Evolutionary conservation across 2,797 vertebrate genomes (phyloP), one percentile per base, ranked within the genome.

Genomic region (Botia kubotai): DNA sequence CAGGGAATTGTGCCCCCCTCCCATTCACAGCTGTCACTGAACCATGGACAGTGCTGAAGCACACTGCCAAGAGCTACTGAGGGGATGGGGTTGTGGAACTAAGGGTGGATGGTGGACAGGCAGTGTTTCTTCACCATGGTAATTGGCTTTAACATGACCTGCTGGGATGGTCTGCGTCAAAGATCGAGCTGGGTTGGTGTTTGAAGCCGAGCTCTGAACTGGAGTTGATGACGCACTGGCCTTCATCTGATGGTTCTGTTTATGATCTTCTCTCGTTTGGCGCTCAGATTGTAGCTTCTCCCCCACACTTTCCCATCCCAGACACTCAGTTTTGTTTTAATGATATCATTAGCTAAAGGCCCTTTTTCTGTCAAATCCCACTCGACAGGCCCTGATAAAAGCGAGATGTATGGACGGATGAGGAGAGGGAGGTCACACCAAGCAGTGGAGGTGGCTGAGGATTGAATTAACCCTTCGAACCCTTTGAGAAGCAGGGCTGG

Each of bases 141-240:
- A 86, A 84, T 88, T 80, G 84, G 80, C 68, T 85, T 82, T 86
- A 83, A 84, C 65, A 55, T 85, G 80, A 26, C 82, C 80, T 82
- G 63, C 80, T 80, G 78, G 72, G 80, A 57, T 10, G 2, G 65
- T 67, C 46, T 62, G 62, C 76, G 68, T 62, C 39, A 68, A 46
- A 67, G 76, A 73, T 72, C 19, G 16, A 72, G 55, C 53, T 48
- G n/a, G 66, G 43, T 70, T 66, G 83, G 79, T 72, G 82, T 75
- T 71, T 63, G 23, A 67, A 57, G 81, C 75, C 26, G 39, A 73
- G 53, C 80, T 83, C 74, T 79, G 79, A 84, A 79, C 81, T 73
- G 55, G 48, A 70, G 48, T 57, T 19, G 52, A 77, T 80, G 74
- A 80, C 4, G 53, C 63, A 71, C 39, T 52, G 68, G 53, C 16